Conservation (phyloP, 1,140 invertebrate genomes). For the Drosophila kohkoa region DNA sequence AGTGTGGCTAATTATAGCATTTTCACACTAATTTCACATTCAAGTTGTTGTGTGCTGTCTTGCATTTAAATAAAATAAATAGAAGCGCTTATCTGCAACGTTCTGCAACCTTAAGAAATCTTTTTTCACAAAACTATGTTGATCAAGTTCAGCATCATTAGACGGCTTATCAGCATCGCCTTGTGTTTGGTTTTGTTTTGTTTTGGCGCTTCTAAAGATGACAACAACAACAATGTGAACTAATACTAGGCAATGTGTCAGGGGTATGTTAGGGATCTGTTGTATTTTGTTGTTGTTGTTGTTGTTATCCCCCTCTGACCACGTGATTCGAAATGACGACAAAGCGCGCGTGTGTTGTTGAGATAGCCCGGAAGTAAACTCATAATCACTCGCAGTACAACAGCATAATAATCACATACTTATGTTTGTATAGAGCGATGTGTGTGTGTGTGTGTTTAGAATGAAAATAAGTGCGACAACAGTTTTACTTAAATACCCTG, state of each 20-base stretch:
- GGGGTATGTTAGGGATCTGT: background rate
- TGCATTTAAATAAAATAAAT: conserved; percentile 1
- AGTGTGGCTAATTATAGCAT: background rate
- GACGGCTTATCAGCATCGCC: conserved; percentile 7
- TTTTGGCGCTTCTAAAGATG: background rate
- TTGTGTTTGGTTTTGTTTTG: conserved; percentile 1
- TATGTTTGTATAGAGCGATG: background rate
- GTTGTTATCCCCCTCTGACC: conserved; percentile 4
- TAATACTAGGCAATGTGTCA: background rate
- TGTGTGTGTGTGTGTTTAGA: background rate
- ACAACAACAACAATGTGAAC: background rate
- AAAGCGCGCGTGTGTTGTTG: conserved; percentile 11
- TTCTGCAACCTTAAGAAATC: background rate
- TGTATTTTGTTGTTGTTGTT: conserved; percentile 1
- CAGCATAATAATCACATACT: conserved; percentile 15
- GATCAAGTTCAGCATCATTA: background rate
- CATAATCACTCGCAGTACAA: conserved; percentile 4
- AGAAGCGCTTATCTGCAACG: background rate
- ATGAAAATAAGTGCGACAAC: background rate
- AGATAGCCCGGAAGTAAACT: conserved; percentile 32
- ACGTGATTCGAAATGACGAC: conserved; percentile 31
- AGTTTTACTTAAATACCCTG: background rate
- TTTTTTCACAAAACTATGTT: background rate
- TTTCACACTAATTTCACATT: background rate
- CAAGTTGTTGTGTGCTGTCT: background rate